Evolutionary conservation across 1,140 invertebrate genomes (phyloP), one percentile per base, ranked within the genome.

Genomic region (Hycleus cichorii): DNA sequence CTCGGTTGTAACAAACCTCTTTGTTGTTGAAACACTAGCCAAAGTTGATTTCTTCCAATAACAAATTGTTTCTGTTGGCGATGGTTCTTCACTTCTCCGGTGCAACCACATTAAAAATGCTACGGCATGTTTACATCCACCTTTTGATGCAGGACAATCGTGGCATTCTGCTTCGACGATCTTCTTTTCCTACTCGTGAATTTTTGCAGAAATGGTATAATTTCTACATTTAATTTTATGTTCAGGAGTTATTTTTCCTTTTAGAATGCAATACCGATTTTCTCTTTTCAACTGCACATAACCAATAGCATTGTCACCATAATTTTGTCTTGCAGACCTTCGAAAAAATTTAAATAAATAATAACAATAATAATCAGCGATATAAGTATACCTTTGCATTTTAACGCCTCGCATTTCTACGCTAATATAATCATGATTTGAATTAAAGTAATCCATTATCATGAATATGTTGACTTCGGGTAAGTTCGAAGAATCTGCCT

Each of bases 51-150:
- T 72, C 47, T 65, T 66, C 71, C 72, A 73, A 43, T 69, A 73
- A 26, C 70, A 74, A 50, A 62, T 55, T 3, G 65, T 44, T 5
- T 49, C 53, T 44, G 70, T 72, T 9, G 61, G 59, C 8, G 70
- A 50, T 32, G 67, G 66, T 49, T 73, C 65, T 47, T 72, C 72
- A 42, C 44, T 64, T 39, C 70, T 45, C 38, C 71, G 51, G 61
- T 74, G 68, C 10, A 63, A 32, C 71, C 71, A 73, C 65, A 71
- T 72, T 3, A 75, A 56, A 55, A 73, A 66, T 25, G 68, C 70
- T 1, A 48, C 49, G 1, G 62, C 65, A 65, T 72, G 71, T 53
- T 72, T 72, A 47, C 71, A 72, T 9, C 46, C 39, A 40, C 54
- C 47, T 60, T 43, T 18, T 39, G 61, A 51, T 42, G 63, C 57